These are phyloP conservation scores for Cynaeus angustus DNA, from an alignment of 2,888 invertebrate genomes.

Conservation along the genomic window DNA sequence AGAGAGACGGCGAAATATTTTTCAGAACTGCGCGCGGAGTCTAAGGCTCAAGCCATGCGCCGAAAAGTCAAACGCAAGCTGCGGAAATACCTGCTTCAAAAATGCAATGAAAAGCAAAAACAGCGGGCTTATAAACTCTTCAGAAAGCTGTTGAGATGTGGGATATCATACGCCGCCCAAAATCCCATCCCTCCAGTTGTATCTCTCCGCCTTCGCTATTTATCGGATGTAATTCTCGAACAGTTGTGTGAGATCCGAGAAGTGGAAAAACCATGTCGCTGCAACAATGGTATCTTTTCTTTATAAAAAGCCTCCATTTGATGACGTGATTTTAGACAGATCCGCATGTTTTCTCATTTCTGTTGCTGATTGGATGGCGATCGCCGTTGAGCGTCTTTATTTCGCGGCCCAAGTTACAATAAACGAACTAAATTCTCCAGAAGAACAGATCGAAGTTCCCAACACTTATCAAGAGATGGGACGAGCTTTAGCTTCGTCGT, in stretches of 20 bases:
- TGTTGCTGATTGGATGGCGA: slow-evolving; percentile 68
- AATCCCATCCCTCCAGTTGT: slow-evolving; percentile 73
- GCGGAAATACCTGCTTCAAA: slow-evolving; percentile 15
- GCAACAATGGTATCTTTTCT: slow-evolving; percentile 25
- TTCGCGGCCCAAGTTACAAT: slow-evolving; percentile 64
- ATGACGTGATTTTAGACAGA: slow-evolving; percentile 52
- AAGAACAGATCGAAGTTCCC: slow-evolving; percentile 21
- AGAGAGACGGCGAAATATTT: slow-evolving; percentile 78
- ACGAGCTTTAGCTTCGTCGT: background rate
- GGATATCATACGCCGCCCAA: slow-evolving; percentile 64
- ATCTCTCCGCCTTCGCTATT: slow-evolving; percentile 74
- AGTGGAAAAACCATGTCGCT: slow-evolving; percentile 86
- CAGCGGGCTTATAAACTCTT: slow-evolving; percentile 57
- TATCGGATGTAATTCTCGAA: slow-evolving; percentile 76
- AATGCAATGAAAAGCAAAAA: slow-evolving; percentile 39
- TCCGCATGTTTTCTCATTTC: slow-evolving; percentile 63
- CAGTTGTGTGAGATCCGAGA: slow-evolving; percentile 81
- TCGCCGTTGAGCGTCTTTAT: slow-evolving; percentile 67
- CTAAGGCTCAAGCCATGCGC: slow-evolving; percentile 50
- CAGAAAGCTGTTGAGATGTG: slow-evolving; percentile 55
- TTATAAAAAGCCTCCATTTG: background rate
- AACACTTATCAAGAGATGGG: slow-evolving; percentile 3
- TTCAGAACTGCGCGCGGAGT: slow-evolving; percentile 68
- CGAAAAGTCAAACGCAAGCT: slow-evolving; percentile 56
- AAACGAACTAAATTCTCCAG: slow-evolving; percentile 24